Evolutionary conservation across 2,797 vertebrate species (phyloP).

Genomic region (Falco biarmicus): DNA sequence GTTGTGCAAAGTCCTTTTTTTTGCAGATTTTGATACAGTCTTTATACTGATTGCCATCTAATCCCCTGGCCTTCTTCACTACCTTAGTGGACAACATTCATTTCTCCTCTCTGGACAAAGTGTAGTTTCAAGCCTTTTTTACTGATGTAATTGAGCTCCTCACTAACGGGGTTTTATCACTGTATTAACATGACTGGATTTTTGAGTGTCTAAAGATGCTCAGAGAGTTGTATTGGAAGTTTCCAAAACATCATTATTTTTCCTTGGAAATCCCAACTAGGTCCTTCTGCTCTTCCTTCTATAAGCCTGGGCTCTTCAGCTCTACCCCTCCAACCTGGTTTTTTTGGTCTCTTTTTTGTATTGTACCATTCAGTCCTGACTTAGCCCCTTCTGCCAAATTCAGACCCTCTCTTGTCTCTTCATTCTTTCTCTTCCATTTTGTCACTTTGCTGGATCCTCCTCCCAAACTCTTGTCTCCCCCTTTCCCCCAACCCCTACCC

Average conservation of each 20-base stretch:
- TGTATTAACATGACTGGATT: neutral
- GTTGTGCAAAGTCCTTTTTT: neutral
- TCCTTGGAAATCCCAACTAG: neutral
- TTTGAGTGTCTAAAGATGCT: neutral
- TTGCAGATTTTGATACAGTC: neutral
- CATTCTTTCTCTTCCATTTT: neutral
- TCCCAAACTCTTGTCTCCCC: neutral
- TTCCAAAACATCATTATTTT: neutral
- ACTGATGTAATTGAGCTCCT: neutral
- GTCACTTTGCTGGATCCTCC: rapidly evolving
- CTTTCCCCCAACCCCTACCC: neutral
- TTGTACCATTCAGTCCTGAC: no score
- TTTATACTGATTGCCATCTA: neutral
- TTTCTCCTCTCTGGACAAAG: neutral
- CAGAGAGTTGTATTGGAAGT: neutral
- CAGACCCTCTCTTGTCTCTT: neutral
- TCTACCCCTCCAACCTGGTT: rapidly evolving
- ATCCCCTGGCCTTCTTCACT: neutral
- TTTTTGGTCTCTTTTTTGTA: neutral
- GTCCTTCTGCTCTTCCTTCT: neutral
- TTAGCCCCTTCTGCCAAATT: neutral
- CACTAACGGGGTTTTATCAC: neutral
- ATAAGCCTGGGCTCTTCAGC: neutral
- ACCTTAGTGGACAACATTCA: neutral
- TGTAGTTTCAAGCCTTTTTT: neutral